Evolutionary conservation across 2,113 vertebrate genomes (phyloP).

Genomic region (Camelus bactrianus): DNA sequence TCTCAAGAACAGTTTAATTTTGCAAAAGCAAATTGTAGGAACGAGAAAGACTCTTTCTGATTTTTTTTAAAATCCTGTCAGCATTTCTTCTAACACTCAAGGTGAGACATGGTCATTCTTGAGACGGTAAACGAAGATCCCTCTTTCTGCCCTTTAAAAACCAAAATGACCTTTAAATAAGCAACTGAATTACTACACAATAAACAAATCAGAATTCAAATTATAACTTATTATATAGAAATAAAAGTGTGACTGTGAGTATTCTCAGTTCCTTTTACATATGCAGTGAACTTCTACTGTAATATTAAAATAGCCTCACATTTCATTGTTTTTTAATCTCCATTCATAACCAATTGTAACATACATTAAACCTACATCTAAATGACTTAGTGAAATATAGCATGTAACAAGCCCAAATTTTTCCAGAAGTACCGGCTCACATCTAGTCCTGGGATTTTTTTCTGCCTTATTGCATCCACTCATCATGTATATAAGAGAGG

Average conservation of each 20-base stretch:
- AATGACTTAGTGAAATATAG: slow-evolving; percentile 24
- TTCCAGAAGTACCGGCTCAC: slow-evolving; percentile 68
- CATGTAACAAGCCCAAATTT: slow-evolving; percentile 14
- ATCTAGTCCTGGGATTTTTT: slow-evolving; percentile 24
- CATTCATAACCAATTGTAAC: slow-evolving; percentile 1
- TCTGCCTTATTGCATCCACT: background rate
- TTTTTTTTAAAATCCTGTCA: background rate
- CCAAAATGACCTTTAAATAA: background rate
- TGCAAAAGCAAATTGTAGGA: background rate
- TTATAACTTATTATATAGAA: background rate
- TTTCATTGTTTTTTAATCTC: background rate
- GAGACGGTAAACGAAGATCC: background rate
- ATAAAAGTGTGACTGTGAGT: background rate
- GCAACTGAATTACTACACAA: background rate
- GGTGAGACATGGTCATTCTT: background rate
- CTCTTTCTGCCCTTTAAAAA: background rate
- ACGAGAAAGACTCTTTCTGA: background rate
- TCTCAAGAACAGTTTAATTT: slow-evolving; percentile 1
- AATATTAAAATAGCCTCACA: slow-evolving; percentile 48
- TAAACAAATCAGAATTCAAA: background rate
- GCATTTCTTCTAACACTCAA: background rate
- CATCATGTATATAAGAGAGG: background rate
- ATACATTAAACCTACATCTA: background rate
- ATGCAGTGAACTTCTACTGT: background rate
- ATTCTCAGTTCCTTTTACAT: background rate